Percentiles rank a stretch among this genome's conserved stretches.
These are phyloP conservation scores for Ptychobarbus kaznakovi DNA, from an alignment of 2,797 vertebrate genomes.

Conservation along the genomic window DNA sequence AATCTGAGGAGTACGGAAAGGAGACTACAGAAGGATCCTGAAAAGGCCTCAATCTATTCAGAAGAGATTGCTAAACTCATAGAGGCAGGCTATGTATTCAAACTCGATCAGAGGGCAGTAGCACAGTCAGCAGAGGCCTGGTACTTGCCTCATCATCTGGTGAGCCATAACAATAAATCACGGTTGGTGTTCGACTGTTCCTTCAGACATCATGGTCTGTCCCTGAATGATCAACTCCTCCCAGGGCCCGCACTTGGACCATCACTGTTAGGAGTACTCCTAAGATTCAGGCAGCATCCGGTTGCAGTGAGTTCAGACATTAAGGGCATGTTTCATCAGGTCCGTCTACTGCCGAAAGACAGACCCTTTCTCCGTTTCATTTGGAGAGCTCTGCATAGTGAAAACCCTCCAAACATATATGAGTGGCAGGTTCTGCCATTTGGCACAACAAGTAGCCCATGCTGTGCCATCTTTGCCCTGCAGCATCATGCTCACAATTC, in stretches of 20 bases:
- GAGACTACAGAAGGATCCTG: not conserved
- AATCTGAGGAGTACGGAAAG: not conserved
- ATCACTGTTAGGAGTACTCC: no score
- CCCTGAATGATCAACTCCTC: not conserved
- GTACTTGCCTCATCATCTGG: not conserved
- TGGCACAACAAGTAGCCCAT: no score
- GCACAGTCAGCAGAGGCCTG: not conserved
- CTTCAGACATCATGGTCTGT: not conserved
- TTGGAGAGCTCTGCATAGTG: not conserved
- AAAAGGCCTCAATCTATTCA: not conserved
- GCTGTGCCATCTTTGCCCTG: no score
- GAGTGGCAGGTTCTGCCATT: no score
- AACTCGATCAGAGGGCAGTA: not conserved
- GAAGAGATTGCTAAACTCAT: not conserved
- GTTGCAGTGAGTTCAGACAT: not conserved
- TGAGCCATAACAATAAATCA: not conserved
- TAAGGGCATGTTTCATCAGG: not conserved
- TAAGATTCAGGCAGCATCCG: not conserved
- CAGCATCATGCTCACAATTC: no score
- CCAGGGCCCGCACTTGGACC: not conserved
- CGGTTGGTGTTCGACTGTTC: not conserved
- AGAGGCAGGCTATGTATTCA: not conserved
- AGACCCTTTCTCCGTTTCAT: not conserved
- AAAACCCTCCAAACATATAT: no score
- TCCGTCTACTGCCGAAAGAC: not conserved